Conservation (phyloP, 1,140 invertebrate species). For the Drosophila oshimai region DNA sequence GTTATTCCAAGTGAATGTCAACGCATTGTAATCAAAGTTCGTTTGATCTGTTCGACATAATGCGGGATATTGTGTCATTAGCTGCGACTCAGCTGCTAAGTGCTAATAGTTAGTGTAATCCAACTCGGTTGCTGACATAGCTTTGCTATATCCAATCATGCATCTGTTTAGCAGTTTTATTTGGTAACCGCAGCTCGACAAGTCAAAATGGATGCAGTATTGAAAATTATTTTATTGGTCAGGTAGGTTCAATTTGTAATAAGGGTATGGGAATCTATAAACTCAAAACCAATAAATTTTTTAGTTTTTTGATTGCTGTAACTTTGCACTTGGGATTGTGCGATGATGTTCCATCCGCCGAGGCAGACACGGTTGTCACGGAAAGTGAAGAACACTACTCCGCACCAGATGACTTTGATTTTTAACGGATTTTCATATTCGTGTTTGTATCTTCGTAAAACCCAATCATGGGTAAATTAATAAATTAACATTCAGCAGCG, state of each 20-base stretch:
- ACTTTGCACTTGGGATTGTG: slow-evolving; percentile 13
- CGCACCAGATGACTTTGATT: slow-evolving; percentile 41
- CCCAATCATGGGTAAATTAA: neutral
- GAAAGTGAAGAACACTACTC: slow-evolving; percentile 43
- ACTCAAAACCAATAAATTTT: neutral
- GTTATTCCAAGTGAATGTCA: slow-evolving; percentile 9
- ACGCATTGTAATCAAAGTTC: neutral
- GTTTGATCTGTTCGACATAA: slow-evolving; percentile 1
- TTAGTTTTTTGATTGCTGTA: slow-evolving; percentile 2
- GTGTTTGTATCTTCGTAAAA: no score
- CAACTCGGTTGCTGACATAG: neutral
- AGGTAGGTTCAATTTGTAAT: slow-evolving; percentile 17
- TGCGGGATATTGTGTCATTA: slow-evolving; percentile 2
- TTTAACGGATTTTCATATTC: slow-evolving; percentile 1
- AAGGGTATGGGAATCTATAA: no score
- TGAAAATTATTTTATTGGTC: slow-evolving; percentile 28
- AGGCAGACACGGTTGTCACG: slow-evolving; percentile 48
- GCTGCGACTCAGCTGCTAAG: slow-evolving; percentile 16
- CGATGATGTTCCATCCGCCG: slow-evolving; percentile 42
- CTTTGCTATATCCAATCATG: neutral
- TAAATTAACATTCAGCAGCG: neutral
- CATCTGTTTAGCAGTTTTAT: slow-evolving; percentile 6
- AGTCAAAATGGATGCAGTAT: slow-evolving; percentile 31
- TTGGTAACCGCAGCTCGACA: neutral
- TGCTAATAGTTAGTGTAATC: slow-evolving; percentile 25